Base-by-base conservation (phyloP, 2,797 vertebrate genomes). In the Crocidura indochinensis region DNA sequence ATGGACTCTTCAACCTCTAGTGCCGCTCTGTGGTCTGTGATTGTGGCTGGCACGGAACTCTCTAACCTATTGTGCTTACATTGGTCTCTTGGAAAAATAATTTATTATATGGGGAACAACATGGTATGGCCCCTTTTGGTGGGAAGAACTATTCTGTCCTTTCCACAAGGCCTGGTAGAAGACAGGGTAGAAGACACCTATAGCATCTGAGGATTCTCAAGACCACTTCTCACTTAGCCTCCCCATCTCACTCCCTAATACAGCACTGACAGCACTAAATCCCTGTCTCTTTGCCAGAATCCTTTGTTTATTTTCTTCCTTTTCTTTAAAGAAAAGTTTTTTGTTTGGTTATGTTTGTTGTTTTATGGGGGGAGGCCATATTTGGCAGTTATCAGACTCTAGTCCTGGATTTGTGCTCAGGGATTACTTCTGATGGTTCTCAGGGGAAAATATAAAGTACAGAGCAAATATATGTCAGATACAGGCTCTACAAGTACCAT, bases 1-100 rank as follows among this genome's bases (percentile, higher is more conserved):
- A 97, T 97, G 97, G 96, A 97, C 96, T 97, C 20, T 62, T 95
- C 82, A 93, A 69, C 51, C 93, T 96, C 94, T 85, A 92, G 86
- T 88, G 88, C 94, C 88, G 92, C n/a, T 76, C 27, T 20, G 65
- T 77, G 84, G 88, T 62, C 87, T 84, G 51, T 2, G 26, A 67
- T 15, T 2, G 1, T 22, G 67, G 68, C 60, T 89, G 88, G 89
- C 85, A 74, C 17, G 51, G 86, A 69, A 51, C 31, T 89, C 51
- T 71, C 64, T 89, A 49, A 81, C 29, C 29, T 76, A 31, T 64
- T 9, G 1, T 15, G 72, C 75, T 14, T 62, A 7, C 10, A 15
- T 29, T 56, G 38, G 19, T 62, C 77, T 88, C 69, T 19, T 71
- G 56, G 38, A 26, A 88, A 79, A 85, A 29, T 10, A 67, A 77